phyloP scores from a whole-genome alignment of 2,797 vertebrate genomes.

The Crenichthys baileyi region DNA sequence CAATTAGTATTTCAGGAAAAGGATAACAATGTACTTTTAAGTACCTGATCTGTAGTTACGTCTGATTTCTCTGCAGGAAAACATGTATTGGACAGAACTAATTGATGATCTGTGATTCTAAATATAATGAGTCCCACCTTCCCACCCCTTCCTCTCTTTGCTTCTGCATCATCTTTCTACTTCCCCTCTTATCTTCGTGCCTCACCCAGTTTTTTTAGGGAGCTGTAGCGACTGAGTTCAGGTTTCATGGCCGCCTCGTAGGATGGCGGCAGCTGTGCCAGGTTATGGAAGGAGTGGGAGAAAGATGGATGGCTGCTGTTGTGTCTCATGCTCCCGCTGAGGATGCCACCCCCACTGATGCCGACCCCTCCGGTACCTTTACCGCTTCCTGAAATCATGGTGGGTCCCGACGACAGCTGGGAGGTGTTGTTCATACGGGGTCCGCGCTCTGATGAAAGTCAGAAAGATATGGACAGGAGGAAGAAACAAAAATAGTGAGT shows the following conservation, averaged over 20 bases:
- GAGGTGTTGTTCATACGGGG: constrained; percentile 79
- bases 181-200: neutral
- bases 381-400: constrained; percentile 78
- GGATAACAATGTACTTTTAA: too few species aligned
- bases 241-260: constrained; percentile 87
- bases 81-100: too few species aligned
- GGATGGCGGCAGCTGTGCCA: constrained; percentile 89
- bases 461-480: neutral
- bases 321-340: constrained; percentile 64
- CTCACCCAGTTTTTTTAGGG: constrained; percentile 90
- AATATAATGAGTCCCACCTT: neutral
- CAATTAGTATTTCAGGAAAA: too few species aligned
- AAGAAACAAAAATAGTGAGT: neutral
- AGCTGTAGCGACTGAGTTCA: constrained; percentile 88
- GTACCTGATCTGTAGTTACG: constrained; percentile 1
- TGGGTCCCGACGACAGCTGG: constrained; percentile 79
- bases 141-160: neutral
- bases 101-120: neutral
- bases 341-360: constrained; percentile 21
- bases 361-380: constrained; percentile 45
- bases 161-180: neutral
- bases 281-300: constrained; percentile 92
- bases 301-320: constrained; percentile 86
- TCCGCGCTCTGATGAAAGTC: constrained; percentile 69
- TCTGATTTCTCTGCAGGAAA: constrained; percentile 1